A percentile compares a stretch with the other conserved stretches of the same genome.
Evolutionary conservation across 2,888 invertebrate genomes (phyloP).

Genomic region (Cordylochernes scorpioides): DNA sequence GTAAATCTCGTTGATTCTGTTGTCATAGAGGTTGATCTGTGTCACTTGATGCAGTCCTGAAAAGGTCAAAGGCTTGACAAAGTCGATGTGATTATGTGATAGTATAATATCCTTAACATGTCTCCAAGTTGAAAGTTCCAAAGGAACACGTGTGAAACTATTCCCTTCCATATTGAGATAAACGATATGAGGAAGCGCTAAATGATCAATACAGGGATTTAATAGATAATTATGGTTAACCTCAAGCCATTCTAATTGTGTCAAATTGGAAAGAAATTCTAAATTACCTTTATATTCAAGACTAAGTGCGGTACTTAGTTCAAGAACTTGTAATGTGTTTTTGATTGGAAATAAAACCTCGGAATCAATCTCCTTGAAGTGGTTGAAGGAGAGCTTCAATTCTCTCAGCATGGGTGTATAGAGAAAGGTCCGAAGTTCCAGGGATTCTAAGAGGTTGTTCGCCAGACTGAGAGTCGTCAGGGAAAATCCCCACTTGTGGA

Average conservation of each 20-base stretch:
- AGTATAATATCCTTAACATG: constrained; percentile 48
- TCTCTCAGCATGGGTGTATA: constrained; percentile 32
- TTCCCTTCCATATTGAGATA: constrained; percentile 69
- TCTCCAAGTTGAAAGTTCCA: constrained; percentile 32
- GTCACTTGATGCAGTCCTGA: constrained; percentile 40
- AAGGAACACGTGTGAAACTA: constrained; percentile 37
- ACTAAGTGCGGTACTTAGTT: constrained; percentile 49
- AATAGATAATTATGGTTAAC: constrained; percentile 41
- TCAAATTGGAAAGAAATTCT: constrained; percentile 5
- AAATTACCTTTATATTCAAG: constrained; percentile 26
- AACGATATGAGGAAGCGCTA: constrained; percentile 45
- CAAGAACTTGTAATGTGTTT: constrained; percentile 46
- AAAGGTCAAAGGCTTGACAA: constrained; percentile 40
- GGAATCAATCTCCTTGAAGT: constrained; percentile 7
- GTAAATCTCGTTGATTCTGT: constrained; percentile 41
- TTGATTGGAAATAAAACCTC: constrained; percentile 7
- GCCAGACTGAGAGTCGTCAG: constrained; percentile 67
- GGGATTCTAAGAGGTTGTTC: constrained; percentile 58
- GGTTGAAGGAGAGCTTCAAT: constrained; percentile 18
- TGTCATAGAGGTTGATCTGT: constrained; percentile 43
- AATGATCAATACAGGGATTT: constrained; percentile 35
- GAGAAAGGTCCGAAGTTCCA: constrained; percentile 50
- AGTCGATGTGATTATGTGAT: constrained; percentile 48
- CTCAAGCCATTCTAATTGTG: constrained; percentile 14
- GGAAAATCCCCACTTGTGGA: constrained; percentile 45